Evolutionary conservation across 1,140 invertebrate species (phyloP).

Genomic region (Pristionchus pacificus): DNA sequence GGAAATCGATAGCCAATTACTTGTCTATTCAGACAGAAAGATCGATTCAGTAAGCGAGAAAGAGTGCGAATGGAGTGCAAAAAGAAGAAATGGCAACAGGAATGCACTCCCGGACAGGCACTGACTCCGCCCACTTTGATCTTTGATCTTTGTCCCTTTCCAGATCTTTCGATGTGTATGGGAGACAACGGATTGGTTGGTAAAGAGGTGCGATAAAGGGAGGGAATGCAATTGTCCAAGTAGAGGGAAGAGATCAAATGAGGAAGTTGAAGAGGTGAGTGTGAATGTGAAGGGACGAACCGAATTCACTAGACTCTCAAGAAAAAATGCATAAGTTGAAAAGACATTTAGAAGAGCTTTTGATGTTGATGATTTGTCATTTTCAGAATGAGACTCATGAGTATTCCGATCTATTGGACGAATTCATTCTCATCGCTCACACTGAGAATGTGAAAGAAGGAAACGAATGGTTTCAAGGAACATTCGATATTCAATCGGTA

Average conservation of each 20-base stretch:
- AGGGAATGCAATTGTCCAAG: slow-evolving; percentile 30
- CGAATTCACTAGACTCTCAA: no score
- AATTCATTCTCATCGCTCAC: slow-evolving; percentile 36
- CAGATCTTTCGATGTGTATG: neutral
- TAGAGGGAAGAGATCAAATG: slow-evolving; percentile 24
- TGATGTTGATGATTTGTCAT: no score
- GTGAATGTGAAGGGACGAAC: no score
- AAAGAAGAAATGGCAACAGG: slow-evolving; percentile 65
- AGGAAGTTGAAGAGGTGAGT: no score
- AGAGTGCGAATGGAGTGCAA: slow-evolving; percentile 68
- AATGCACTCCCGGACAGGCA: slow-evolving; percentile 74
- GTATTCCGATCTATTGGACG: slow-evolving; percentile 36
- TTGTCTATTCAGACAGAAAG: slow-evolving; percentile 40
- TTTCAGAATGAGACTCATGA: no score
- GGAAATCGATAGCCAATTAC: neutral
- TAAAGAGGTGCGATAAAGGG: slow-evolving; percentile 12
- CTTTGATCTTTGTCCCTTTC: neutral
- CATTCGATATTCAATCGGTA: slow-evolving; percentile 23
- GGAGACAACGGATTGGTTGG: neutral
- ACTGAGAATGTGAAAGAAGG: slow-evolving; percentile 24
- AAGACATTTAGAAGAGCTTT: no score
- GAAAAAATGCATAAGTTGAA: no score
- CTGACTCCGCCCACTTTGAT: neutral
- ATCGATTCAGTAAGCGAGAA: slow-evolving; percentile 40
- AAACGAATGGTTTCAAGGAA: slow-evolving; percentile 45